phyloP scores from a whole-genome alignment of 2,888 invertebrate genomes.

The Volucella inflata region DNA sequence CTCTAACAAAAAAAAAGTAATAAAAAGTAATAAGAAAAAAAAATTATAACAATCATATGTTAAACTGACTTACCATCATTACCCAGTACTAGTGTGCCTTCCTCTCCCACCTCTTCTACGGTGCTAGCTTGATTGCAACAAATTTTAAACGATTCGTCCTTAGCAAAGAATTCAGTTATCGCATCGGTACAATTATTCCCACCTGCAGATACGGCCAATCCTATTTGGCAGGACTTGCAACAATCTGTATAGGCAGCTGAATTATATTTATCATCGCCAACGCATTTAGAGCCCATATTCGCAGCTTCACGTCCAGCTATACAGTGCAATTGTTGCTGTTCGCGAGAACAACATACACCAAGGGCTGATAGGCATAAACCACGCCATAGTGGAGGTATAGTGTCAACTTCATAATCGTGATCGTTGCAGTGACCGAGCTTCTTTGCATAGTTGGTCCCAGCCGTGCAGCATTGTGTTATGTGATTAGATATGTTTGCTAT shows the following conservation, averaged over 20 bases:
- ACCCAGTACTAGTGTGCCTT: constrained; percentile 55
- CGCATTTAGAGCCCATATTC: constrained; percentile 79
- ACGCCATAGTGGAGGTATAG: constrained; percentile 86
- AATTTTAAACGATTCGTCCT: constrained; percentile 86
- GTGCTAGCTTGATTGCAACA: constrained; percentile 84
- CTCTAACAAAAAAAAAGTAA: constrained; percentile 77
- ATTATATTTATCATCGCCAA: constrained; percentile 77
- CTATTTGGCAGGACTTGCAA: constrained; percentile 87
- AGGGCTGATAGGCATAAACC: constrained; percentile 86
- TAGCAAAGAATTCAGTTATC: constrained; percentile 82
- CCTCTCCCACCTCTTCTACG: constrained; percentile 16
- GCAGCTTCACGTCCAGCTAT: constrained; percentile 81
- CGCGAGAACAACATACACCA: constrained; percentile 87
- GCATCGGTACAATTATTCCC: constrained; percentile 85
- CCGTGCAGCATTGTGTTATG: constrained; percentile 84
- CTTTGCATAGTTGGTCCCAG: constrained; percentile 85
- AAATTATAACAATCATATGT: background rate
- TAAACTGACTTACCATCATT: constrained; percentile 60
- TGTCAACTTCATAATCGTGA: constrained; percentile 85
- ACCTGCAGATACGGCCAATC: constrained; percentile 85
- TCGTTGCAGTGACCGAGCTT: constrained; percentile 84
- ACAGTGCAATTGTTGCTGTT: constrained; percentile 83
- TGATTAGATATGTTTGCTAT: constrained; percentile 77
- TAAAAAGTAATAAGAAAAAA: background rate
- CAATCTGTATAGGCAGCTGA: constrained; percentile 84